Conservation (phyloP, 2,113 vertebrate species). For the Ciconia stormi region DNA sequence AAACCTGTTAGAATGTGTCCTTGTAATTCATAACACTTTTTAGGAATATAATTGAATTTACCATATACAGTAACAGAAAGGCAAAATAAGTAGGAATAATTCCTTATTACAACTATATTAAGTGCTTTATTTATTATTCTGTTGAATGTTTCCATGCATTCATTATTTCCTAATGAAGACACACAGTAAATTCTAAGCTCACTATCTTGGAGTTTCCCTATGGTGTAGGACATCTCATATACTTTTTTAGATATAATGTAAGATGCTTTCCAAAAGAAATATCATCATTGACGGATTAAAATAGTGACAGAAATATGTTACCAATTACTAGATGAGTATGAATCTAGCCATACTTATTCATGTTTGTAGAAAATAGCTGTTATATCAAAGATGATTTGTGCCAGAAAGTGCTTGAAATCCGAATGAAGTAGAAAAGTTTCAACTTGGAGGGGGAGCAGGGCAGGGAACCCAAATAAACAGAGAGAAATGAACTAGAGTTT, state of each 20-base stretch:
- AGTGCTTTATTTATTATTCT: neutral
- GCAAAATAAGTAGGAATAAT: neutral
- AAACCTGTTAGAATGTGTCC: neutral
- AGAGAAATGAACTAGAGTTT: neutral
- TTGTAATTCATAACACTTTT: neutral
- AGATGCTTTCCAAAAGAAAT: neutral
- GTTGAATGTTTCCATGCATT: neutral
- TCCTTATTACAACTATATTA: neutral
- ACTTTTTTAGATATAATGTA: neutral
- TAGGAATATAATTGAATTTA: neutral
- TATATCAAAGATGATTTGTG: neutral
- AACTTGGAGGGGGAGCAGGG: neutral
- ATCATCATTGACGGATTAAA: neutral
- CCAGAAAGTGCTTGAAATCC: neutral
- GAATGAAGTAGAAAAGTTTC: neutral
- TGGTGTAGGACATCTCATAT: neutral
- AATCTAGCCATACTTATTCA: neutral
- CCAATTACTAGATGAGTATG: neutral
- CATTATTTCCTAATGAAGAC: neutral
- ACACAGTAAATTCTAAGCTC: neutral
- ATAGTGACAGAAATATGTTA: neutral
- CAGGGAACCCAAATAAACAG: neutral
- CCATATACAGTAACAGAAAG: neutral
- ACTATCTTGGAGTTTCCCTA: neutral
- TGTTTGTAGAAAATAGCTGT: neutral